Conservation (phyloP, 2,888 invertebrate species). For the Xanthia togata region DNA sequence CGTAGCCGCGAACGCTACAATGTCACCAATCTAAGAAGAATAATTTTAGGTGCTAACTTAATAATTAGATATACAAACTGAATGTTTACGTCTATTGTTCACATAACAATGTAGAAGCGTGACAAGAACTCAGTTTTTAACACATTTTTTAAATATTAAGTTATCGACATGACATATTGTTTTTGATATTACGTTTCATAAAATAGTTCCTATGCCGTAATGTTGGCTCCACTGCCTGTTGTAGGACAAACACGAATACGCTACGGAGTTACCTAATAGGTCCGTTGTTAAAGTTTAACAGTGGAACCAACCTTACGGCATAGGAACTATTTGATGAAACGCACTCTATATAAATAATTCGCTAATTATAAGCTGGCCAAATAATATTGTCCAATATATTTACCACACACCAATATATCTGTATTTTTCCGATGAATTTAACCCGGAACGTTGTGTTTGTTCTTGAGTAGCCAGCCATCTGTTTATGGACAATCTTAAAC, state of each 20-base stretch:
- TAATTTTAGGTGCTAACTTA: not conserved
- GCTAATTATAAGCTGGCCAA: not conserved
- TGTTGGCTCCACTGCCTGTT: too few relatives aligned
- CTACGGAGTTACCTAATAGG: too few relatives aligned
- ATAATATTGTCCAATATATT: slow-evolving; percentile 15
- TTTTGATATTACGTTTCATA: not conserved
- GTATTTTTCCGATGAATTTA: slow-evolving; percentile 48
- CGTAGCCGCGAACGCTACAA: not conserved
- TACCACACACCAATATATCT: slow-evolving; percentile 7
- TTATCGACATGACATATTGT: slow-evolving; percentile 10
- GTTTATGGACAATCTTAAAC: slow-evolving; percentile 32
- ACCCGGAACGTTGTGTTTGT: slow-evolving; percentile 43
- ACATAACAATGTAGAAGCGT: not conserved
- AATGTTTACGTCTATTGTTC: not conserved
- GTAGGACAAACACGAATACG: too few relatives aligned
- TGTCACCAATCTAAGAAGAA: not conserved
- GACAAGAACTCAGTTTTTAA: not conserved
- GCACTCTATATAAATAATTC: not conserved
- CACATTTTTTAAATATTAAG: not conserved
- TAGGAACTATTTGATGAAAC: too few relatives aligned
- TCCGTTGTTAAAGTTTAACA: too few relatives aligned
- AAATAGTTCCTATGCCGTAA: too few relatives aligned
- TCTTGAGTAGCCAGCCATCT: slow-evolving; percentile 39
- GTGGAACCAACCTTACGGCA: too few relatives aligned
- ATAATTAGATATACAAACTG: not conserved